Conservation (phyloP, 2,888 invertebrate genomes). For the Trichogramma evanescens region DNA sequence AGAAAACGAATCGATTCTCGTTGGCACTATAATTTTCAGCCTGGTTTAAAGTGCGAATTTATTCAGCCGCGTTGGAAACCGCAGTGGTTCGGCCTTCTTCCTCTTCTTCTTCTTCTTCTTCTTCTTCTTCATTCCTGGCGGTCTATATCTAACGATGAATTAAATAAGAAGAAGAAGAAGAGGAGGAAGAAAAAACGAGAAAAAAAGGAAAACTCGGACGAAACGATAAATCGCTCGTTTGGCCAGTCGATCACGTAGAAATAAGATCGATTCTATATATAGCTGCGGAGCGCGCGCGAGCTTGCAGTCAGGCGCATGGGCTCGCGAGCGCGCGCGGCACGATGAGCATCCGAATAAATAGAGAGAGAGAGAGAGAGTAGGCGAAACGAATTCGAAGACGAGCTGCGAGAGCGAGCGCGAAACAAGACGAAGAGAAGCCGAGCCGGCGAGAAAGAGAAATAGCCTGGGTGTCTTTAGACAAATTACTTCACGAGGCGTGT, state of each 20-base stretch:
- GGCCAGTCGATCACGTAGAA: constrained; percentile 12
- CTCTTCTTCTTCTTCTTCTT: too few relatives aligned
- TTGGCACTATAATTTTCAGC: too few relatives aligned
- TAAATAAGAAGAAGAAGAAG: background rate
- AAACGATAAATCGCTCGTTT: constrained; percentile 9
- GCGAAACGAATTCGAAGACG: background rate
- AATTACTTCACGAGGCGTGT: constrained; percentile 6
- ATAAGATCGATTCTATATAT: background rate
- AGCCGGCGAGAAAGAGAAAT: background rate
- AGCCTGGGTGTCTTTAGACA: constrained; percentile 9
- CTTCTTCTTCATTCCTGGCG: too few relatives aligned
- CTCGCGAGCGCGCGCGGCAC: too few relatives aligned
- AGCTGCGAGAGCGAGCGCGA: constrained; percentile 1
- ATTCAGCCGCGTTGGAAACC: too few relatives aligned
- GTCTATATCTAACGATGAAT: too few relatives aligned
- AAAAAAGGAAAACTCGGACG: background rate
- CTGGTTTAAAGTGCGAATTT: too few relatives aligned
- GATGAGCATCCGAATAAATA: too few relatives aligned
- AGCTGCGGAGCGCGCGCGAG: too few relatives aligned
- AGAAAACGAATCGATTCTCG: too few relatives aligned
- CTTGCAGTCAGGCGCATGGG: too few relatives aligned
- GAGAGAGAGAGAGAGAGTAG: background rate
- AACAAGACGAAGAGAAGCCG: background rate
- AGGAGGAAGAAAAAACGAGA: background rate
- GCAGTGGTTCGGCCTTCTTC: too few relatives aligned